Evolutionary conservation across 2,888 invertebrate species (phyloP).

Genomic region (Drosophila siamana): DNA sequence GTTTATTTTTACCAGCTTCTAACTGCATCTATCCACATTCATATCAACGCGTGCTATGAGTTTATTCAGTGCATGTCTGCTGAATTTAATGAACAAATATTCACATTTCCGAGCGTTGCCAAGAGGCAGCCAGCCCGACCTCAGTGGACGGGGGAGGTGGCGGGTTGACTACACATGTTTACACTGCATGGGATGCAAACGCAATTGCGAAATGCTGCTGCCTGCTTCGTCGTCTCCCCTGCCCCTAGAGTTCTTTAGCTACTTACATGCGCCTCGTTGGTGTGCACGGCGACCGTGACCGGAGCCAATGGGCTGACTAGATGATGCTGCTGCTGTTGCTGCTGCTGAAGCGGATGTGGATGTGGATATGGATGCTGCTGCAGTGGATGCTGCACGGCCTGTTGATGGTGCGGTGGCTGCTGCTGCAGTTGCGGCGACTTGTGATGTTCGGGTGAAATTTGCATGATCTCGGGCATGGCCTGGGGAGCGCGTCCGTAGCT

Average conservation of each 20-base stretch:
- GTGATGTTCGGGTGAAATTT: slow-evolving; percentile 85
- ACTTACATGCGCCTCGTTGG: slow-evolving; percentile 86
- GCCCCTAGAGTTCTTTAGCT: slow-evolving; percentile 5
- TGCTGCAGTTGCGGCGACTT: slow-evolving; percentile 47
- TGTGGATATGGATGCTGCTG: slow-evolving; percentile 50
- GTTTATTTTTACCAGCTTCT: neutral
- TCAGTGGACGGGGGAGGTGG: neutral
- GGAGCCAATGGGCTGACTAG: slow-evolving; percentile 85
- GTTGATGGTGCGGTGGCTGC: slow-evolving; percentile 42
- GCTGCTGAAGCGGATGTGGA: slow-evolving; percentile 54
- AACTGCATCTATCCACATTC: neutral
- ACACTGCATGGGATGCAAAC: slow-evolving; percentile 10
- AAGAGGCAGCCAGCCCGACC: neutral
- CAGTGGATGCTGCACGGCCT: slow-evolving; percentile 44
- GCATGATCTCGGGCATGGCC: slow-evolving; percentile 86
- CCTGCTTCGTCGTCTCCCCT: neutral
- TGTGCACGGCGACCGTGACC: slow-evolving; percentile 85
- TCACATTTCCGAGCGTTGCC: neutral
- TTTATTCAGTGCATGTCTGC: neutral
- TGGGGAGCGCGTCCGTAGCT: slow-evolving; percentile 86
- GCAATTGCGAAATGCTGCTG: slow-evolving; percentile 12
- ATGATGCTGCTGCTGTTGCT: slow-evolving; percentile 70
- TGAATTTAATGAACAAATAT: slow-evolving; percentile 11
- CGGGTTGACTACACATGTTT: slow-evolving; percentile 6
- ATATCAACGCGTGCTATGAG: neutral